Base-by-base conservation (phyloP, 2,888 invertebrate genomes). In the Panorpa germanica region DNA sequence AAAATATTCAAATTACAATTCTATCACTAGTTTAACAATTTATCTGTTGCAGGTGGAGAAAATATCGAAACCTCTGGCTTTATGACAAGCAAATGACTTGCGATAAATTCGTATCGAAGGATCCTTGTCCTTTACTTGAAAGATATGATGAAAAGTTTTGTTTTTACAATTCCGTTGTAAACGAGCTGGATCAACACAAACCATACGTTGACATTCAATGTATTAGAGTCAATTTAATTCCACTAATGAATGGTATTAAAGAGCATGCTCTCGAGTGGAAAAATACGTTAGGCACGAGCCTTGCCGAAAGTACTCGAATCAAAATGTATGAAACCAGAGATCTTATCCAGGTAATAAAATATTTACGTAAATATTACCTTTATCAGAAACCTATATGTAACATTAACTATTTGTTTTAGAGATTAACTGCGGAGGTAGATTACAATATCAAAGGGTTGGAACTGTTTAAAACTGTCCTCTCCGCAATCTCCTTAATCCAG, bases 401-500 rank as follows among this genome's bases (percentile, higher is more conserved):
- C n/a, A 11, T 12, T n/a, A 18, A 20, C 11, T 26, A 25, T 12
- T 11, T 18, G 12, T 21, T 19, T 9, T 10, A n/a, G n/a, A n/a
- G n/a, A n/a, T n/a, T n/a, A n/a, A n/a, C n/a, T n/a, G n/a, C n/a
- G n/a, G n/a, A n/a, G n/a, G n/a, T 88, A 17, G 74, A 82, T 40
- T 65, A 70, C 48, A 71, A 73, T 30, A 81, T 88, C 18, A 73
- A 68, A 41, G 75, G 75, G 4, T 52, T 88, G 24, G 77, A 77
- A 31, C 71, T 78, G 43, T 80, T 90, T 45, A 88, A 85, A 50
- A 55, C 69, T 34, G 78, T 90, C 3, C 75, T 90, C 72, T 73
- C 74, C 38, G 75, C 83, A 0, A 85, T 91, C 35, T 57, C 71
- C 1, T 64, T 63, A 20, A 70, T 90, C 25, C 72, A 77, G 43